Percentiles rank a stretch among this genome's conserved stretches.
Conservation (phyloP, 2,888 invertebrate genomes). For the Apocheima hispidaria region DNA sequence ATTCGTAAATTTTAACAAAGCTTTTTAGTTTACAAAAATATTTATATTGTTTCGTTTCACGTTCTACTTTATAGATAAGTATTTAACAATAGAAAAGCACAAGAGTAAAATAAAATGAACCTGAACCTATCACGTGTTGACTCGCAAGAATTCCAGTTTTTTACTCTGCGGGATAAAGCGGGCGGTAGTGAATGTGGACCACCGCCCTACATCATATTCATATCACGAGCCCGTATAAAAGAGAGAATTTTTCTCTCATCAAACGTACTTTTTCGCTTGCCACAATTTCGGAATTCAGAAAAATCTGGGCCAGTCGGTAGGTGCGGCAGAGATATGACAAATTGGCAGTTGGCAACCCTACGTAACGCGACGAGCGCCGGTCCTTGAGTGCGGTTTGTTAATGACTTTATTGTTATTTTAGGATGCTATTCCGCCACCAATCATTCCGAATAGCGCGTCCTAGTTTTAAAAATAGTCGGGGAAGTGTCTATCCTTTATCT, state of each 20-base stretch:
- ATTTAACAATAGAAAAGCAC: not conserved
- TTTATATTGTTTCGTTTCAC: not conserved
- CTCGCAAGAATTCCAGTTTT: too few relatives aligned
- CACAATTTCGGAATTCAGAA: conserved; percentile 1
- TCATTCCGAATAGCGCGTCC: conserved; percentile 13
- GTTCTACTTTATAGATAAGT: not conserved
- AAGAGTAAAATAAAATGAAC: not conserved
- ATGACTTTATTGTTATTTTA: conserved; percentile 46
- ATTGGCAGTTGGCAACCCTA: conserved; percentile 20
- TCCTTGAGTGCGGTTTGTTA: conserved; percentile 40
- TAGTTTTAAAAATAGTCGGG: conserved; percentile 22
- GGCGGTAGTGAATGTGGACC: conserved; percentile 6
- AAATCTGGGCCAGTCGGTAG: conserved; percentile 19
- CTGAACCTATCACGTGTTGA: too few relatives aligned
- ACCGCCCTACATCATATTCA: conserved; percentile 8
- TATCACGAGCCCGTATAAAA: conserved; percentile 17
- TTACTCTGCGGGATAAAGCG: too few relatives aligned
- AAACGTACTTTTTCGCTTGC: conserved; percentile 18
- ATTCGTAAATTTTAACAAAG: too few relatives aligned
- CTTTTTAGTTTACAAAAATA: not conserved
- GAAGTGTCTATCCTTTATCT: conserved; percentile 2
- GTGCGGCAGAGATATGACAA: conserved; percentile 5
- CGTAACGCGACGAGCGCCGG: conserved; percentile 25
- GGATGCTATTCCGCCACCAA: conserved; percentile 23
- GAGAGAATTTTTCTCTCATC: conserved; percentile 8